Evolutionary conservation across 2,113 vertebrate genomes (phyloP), one percentile per base, ranked within the genome.

Genomic region (Motacilla tschutschensis): DNA sequence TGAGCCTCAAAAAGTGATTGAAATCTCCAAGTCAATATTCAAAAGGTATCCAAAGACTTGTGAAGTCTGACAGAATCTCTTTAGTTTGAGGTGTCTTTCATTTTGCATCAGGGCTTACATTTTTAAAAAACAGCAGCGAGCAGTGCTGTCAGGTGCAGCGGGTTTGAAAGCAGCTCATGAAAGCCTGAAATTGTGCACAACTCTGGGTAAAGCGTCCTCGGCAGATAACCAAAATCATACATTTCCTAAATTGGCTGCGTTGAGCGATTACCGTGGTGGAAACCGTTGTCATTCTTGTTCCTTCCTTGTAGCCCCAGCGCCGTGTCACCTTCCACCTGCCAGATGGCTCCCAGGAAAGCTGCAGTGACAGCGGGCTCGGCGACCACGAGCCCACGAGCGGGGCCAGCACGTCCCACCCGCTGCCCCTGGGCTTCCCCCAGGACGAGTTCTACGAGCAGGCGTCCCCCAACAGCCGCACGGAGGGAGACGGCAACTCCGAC

Each of bases 401-500:
- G 47, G 92, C 97, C 60, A 97, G 97, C 93, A 90, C 97, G 16
- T 96, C 97, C 21, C 98, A 98, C 79, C 96, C 98, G 20, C 97
- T 99, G 84, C 98, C 98, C 70, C 97, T 98, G 20, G 98, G 97
- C 95, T 99, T 98, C 95, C 96, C 97, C 50, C 98, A 98, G 93
- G 98, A 99, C 47, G 98, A 99, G 74, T 99, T 98, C 96, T 99
- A 98, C 17, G 98, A 99, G 92, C 98, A 98, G 91, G 96, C 97
- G 10, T 98, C 98, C 4, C 98, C 98, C 48, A 99, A 98, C 97
- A 99, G 98, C 96, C 98, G 99, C 88, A 99, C 98, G 0, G 99
- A 99, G 94, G 99, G 98, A 76, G 99, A 99, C 7, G 99, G 99
- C 71, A 99, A 99, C 97, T 99, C 99, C 13, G 99, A 99, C 96